Percentiles rank a stretch among this genome's conserved stretches.
phyloP scores from a whole-genome alignment of 1,140 invertebrate species.

The Ceratina calcarata region DNA sequence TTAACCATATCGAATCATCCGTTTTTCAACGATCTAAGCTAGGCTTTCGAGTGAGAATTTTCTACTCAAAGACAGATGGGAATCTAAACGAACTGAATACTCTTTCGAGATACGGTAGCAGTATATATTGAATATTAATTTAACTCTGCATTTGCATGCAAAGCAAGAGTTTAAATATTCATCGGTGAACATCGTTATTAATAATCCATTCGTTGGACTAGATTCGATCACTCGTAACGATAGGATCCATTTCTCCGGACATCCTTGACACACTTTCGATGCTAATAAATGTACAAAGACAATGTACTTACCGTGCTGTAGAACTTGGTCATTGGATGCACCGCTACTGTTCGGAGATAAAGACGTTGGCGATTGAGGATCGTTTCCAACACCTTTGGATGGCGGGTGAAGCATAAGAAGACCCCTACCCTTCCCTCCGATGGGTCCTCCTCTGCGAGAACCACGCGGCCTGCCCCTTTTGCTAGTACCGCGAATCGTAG shows the following conservation, averaged over 20 bases:
- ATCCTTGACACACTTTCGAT: background rate
- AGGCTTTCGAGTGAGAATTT: conserved; percentile 25
- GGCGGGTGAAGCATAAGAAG: conserved; percentile 67
- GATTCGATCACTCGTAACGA: background rate
- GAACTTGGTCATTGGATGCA: conserved; percentile 51
- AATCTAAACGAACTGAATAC: background rate
- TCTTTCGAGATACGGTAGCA: background rate
- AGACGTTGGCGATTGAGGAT: conserved; percentile 59
- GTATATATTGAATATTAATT: background rate
- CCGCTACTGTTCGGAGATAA: conserved; percentile 54
- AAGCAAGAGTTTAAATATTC: conserved; percentile 26
- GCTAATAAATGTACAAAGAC: background rate
- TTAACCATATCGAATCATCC: background rate
- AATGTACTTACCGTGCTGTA: conserved; percentile 69
- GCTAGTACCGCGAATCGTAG: conserved; percentile 82
- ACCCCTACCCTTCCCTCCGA: conserved; percentile 74
- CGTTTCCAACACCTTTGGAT: conserved; percentile 44
- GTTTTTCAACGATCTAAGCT: background rate
- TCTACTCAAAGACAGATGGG: background rate
- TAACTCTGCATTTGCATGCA: background rate
- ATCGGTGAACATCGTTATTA: background rate
- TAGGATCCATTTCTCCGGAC: background rate
- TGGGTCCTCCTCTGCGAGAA: conserved; percentile 81
- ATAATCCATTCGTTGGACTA: background rate
- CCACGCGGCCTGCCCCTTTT: conserved; percentile 86